A percentile compares a stretch with the other conserved stretches of the same genome.
Conservation (phyloP, 2,888 invertebrate species). For the Bibio marci region DNA sequence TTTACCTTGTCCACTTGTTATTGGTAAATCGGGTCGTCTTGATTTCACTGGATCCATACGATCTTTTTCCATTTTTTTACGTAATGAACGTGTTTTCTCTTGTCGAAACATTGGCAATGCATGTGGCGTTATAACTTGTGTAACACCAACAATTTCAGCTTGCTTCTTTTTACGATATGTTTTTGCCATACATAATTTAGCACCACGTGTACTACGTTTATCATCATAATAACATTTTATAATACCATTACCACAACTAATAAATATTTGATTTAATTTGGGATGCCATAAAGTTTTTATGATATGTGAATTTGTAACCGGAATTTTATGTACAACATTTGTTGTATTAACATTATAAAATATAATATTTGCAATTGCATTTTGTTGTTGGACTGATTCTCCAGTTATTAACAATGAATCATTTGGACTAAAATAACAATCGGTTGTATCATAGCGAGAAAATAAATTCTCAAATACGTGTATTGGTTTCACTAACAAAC, state of each 20-base stretch:
- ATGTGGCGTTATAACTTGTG: slow-evolving; percentile 92
- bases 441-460: slow-evolving; percentile 70
- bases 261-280: slow-evolving; percentile 90
- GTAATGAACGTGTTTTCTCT: slow-evolving; percentile 72
- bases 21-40: slow-evolving; percentile 65
- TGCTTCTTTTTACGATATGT: slow-evolving; percentile 60
- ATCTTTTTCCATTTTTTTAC: slow-evolving; percentile 83
- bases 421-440: slow-evolving; percentile 69
- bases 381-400: slow-evolving; percentile 53
- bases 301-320: slow-evolving; percentile 63
- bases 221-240: slow-evolving; percentile 87
- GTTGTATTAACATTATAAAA: slow-evolving; percentile 70
- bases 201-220: slow-evolving; percentile 71
- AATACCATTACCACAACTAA: slow-evolving; percentile 78
- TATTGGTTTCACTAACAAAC: slow-evolving; percentile 64
- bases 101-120: slow-evolving; percentile 89
- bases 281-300: slow-evolving; percentile 93
- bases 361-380: slow-evolving; percentile 46
- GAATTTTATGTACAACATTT: slow-evolving; percentile 52
- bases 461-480: slow-evolving; percentile 50
- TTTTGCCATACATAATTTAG: slow-evolving; percentile 76
- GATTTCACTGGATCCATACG: slow-evolving; percentile 75
- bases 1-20: slow-evolving; percentile 55
- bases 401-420: slow-evolving; percentile 80
- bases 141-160: slow-evolving; percentile 72